Conservation (phyloP, 2,797 vertebrate species). For the Platyrinchus mystaceus region DNA sequence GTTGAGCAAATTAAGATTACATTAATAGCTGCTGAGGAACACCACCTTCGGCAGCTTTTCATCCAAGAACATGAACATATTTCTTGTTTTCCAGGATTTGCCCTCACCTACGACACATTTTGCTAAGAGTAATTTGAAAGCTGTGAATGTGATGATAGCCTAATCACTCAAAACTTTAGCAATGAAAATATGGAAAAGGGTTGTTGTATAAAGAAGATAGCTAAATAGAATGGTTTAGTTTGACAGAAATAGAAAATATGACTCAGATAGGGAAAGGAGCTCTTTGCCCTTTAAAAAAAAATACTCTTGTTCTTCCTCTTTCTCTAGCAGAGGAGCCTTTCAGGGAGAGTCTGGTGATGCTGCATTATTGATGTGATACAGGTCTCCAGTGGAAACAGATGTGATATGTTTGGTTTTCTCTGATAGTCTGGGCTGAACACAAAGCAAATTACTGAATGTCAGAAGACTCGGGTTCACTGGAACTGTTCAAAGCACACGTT, state of each 20-base stretch:
- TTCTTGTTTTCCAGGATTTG: background rate
- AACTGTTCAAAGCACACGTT: constrained; percentile 18
- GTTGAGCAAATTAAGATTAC: background rate
- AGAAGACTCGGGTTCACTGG: background rate
- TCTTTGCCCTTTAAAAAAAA: constrained; percentile 44
- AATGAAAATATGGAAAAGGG: background rate
- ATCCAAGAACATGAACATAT: background rate
- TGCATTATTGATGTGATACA: constrained; percentile 59
- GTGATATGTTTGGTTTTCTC: constrained; percentile 61
- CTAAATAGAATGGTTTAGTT: background rate
- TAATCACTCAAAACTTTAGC: constrained; percentile 21
- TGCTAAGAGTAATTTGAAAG: background rate
- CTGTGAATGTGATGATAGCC: constrained; percentile 11
- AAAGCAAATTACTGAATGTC: constrained; percentile 44
- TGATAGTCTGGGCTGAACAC: constrained; percentile 41
- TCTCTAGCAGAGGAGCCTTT: constrained; percentile 12
- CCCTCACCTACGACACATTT: constrained; percentile 2
- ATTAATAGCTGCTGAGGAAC: background rate
- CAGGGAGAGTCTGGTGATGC: constrained; percentile 28
- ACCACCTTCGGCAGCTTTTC: background rate
- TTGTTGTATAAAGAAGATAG: background rate
- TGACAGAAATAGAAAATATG: constrained; percentile 50
- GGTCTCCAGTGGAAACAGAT: constrained; percentile 66
- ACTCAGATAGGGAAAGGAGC: constrained; percentile 19
- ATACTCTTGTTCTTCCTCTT: background rate